Base-by-base conservation (phyloP, 2,888 invertebrate genomes). In the Eristalis tenax region DNA sequence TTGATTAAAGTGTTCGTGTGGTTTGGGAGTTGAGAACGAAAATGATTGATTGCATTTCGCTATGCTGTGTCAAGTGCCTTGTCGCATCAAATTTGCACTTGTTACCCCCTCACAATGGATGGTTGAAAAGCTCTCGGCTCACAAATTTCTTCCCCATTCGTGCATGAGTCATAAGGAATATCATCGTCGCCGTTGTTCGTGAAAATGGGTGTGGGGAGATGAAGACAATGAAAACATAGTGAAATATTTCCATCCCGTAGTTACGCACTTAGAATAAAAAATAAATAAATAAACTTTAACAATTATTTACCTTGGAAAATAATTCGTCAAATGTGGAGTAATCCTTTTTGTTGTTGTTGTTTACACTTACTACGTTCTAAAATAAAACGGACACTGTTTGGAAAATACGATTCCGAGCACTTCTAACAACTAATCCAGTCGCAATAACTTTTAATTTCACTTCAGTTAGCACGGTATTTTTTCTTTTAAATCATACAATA, bases 141-240 rank as follows among this genome's bases (percentile, higher is more conserved):
- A 71, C 63, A 18, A 15, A 23, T 50, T 43, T 64, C 57, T 65
- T 61, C n/a, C 13, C 50, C 66, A 35, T 57, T 81, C 22, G 38
- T 50, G 70, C 69, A 82, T 86, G 86, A 86, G 69, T 86, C 86
- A 86, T 86, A 78, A 73, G 64, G 70, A 70, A 69, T 78, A 70
- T 78, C 77, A 70, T 78, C 74, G 78, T 82, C 78, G 84, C 63
- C 71, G 78, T 86, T 82, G 73, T 74, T 82, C 74, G 82, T 38
- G 43, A 85, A 83, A 81, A 82, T 77, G 86, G 82, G 86, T 82
- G 86, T 82, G 82, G 74, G 77, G 65, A 61, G 59, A 35, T n/a
- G 23, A 74, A 32, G 74, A 74, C 64, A 74, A 59, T 64, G 61
- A 26, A 73, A 66, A 70, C 26, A 38, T 70, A 50, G 50, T 18